Conservation (phyloP, 2,113 vertebrate species). For the Eretmochelys imbricata region DNA sequence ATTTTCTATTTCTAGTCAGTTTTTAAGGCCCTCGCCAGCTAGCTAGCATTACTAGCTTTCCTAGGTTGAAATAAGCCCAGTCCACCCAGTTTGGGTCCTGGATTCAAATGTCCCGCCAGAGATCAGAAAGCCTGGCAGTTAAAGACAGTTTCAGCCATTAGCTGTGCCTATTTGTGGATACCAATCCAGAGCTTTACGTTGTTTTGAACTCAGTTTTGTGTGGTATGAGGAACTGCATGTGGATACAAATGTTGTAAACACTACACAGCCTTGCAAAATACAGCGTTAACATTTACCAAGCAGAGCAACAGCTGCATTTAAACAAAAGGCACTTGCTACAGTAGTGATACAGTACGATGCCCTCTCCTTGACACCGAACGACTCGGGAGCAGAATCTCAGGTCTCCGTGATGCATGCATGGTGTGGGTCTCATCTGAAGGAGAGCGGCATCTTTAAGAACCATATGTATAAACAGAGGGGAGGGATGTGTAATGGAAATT, state of each 20-base stretch:
- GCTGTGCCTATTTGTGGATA: neutral
- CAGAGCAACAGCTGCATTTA: neutral
- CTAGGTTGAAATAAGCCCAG: neutral
- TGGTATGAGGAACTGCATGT: neutral
- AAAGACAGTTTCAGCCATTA: neutral
- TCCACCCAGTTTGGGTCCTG: neutral
- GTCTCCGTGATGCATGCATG: neutral
- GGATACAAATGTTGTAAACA: neutral
- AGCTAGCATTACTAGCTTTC: neutral
- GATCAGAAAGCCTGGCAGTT: neutral
- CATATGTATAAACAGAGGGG: neutral
- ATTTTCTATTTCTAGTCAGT: neutral
- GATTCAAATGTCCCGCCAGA: neutral
- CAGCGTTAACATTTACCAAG: neutral
- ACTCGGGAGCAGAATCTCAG: rapidly evolving
- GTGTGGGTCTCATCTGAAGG: neutral
- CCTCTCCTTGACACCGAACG: neutral
- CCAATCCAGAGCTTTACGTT: neutral
- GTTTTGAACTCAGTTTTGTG: neutral
- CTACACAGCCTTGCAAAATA: neutral
- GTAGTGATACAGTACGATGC: rapidly evolving
- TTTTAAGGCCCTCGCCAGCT: neutral
- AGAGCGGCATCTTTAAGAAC: neutral
- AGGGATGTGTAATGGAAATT: neutral
- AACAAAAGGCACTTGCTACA: neutral